Percentiles rank a stretch among this genome's conserved stretches.
Conservation (phyloP, 2,797 vertebrate species). For the Merluccius polli region DNA sequence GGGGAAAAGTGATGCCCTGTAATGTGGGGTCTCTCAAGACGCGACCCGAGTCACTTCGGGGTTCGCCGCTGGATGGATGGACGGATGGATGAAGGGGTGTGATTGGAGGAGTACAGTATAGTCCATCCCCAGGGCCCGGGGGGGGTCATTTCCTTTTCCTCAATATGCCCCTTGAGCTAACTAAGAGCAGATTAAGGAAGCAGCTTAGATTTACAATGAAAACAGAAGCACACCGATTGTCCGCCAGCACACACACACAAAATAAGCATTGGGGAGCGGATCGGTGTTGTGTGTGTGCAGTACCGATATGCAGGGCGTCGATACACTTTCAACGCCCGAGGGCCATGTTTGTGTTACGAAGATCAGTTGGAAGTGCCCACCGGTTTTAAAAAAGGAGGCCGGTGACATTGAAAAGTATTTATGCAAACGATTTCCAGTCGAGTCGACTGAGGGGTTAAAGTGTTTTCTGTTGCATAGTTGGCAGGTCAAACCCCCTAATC, state of each 20-base stretch:
- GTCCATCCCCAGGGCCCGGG: conserved; percentile 51
- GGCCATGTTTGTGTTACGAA: background rate
- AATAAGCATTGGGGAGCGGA: too few species aligned
- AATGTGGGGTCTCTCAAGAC: too few species aligned
- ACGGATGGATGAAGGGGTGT: conserved; percentile 47
- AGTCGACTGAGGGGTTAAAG: conserved; percentile 64
- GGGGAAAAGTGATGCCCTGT: conserved; percentile 55
- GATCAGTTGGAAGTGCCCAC: too few species aligned
- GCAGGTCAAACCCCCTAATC: conserved; percentile 70
- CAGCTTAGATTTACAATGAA: conserved; percentile 47
- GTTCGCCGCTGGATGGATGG: conserved; percentile 61
- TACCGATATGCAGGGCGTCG: too few species aligned
- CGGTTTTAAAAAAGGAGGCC: background rate
- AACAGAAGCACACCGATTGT: conserved; percentile 19
- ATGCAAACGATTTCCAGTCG: background rate
- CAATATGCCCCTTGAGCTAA: conserved; percentile 59
- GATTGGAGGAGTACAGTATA: conserved; percentile 77
- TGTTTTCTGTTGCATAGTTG: conserved; percentile 66
- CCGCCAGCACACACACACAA: too few species aligned
- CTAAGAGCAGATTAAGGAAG: conserved; percentile 66
- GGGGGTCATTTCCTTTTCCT: conserved; percentile 68
- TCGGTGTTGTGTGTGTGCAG: too few species aligned
- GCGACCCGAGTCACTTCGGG: conserved; percentile 33
- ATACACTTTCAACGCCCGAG: too few species aligned
- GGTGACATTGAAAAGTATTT: background rate